Evolutionary conservation across 2,888 invertebrate genomes (phyloP), one percentile per base, ranked within the genome.

Genomic region (Lutraria lutraria): DNA sequence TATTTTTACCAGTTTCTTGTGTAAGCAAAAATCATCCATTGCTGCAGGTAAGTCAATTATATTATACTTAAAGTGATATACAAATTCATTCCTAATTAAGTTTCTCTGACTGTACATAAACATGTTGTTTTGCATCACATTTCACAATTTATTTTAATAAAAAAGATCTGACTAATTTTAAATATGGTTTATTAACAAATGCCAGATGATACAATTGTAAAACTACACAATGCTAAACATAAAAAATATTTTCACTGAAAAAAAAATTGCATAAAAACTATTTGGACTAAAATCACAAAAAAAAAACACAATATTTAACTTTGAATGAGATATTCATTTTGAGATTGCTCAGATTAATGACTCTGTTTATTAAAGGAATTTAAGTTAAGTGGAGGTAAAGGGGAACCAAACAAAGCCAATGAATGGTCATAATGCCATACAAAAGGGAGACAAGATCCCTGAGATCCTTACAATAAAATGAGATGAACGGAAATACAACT

Each of bases 181-280:
- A 89, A 91, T 88, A 91, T 91, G 91, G 76, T 91, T 91, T 91
- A 91, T 91, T 91, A 90, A 91, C 91, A 91, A 85, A 91, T 91
- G 91, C 76, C 85, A 63, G 85, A 91, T 90, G 91, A 90, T 86
- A 83, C 88, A 80, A 53, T 56, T 85, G 85, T 85, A 91, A 91
- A 91, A 91, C 87, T 90, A 90, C 88, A 90, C 76, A 81, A 86
- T 88, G 85, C 85, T 90, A 89, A 90, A 88, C 81, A 87, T 81
- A 91, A 91, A 87, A 89, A 85, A 82, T 79, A 83, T 83, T 84
- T 84, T 60, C 82, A 60, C 68, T 86, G 86, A 86, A 86, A 81
- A 43, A 43, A 43, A 79, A 76, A 68, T 85, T 88, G 88, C 89
- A 89, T 89, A 89, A 89, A 43, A 89, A 89, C 86, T 86, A 85